phyloP scores from a whole-genome alignment of 1,140 invertebrate genomes.

The Drosophila eugracilis region DNA sequence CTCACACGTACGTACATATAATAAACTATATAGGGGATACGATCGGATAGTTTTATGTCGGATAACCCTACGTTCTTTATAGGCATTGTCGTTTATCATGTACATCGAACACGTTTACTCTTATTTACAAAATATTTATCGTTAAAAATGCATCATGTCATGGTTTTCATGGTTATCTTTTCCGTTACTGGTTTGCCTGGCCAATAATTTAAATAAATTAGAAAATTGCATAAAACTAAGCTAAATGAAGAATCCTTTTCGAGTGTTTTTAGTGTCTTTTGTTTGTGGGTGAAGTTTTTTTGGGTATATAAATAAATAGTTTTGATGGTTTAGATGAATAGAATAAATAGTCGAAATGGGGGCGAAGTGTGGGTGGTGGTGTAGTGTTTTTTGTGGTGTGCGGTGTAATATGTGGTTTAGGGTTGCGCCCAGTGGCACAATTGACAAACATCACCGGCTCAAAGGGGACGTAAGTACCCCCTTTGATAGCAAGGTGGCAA shows the following conservation, averaged over 20 bases:
- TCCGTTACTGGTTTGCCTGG: conserved; percentile 40
- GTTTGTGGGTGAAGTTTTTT: conserved; percentile 9
- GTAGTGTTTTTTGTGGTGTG: conserved; percentile 19
- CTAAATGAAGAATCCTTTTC: conserved; percentile 61
- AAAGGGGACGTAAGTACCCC: conserved; percentile 60
- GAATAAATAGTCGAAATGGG: conserved; percentile 77
- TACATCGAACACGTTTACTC: conserved; percentile 70
- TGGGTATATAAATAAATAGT: conserved; percentile 47
- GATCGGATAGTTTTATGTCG: conserved; percentile 28
- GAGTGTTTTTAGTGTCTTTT: conserved; percentile 17
- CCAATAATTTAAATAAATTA: conserved; percentile 80
- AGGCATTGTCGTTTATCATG: conserved; percentile 61
- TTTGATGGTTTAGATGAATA: conserved; percentile 45
- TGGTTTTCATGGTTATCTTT: conserved; percentile 17
- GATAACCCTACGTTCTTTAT: conserved; percentile 54
- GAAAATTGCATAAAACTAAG: conserved; percentile 79
- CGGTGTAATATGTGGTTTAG: conserved; percentile 19
- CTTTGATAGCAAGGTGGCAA: conserved; percentile 84
- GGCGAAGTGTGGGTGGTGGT: conserved; percentile 14
- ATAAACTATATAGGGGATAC: conserved; percentile 44
- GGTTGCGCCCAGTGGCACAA: conserved; percentile 53
- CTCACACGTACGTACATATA: conserved; percentile 39
- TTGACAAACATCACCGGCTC: conserved; percentile 79
- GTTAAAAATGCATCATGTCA: conserved; percentile 76
- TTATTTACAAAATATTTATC: conserved; percentile 81